These are phyloP conservation scores for Halictus ligatus DNA, from an alignment of 2,888 invertebrate species.

Conservation along the genomic window DNA sequence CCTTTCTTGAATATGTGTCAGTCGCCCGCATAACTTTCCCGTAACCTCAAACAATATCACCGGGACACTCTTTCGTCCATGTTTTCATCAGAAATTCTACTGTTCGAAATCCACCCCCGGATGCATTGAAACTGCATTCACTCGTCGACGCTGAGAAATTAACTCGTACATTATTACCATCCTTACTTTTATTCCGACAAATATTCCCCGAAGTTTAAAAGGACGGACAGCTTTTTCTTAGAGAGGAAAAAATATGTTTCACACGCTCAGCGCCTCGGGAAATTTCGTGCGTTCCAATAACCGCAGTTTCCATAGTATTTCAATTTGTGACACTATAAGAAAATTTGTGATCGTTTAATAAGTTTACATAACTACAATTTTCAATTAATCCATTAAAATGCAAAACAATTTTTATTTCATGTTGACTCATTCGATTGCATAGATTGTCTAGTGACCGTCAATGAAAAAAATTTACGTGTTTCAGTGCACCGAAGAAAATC, in stretches of 20 bases:
- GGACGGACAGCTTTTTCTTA: not conserved
- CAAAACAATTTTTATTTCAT: no score
- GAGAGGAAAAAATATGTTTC: not conserved
- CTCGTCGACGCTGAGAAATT: not conserved
- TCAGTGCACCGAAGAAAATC: not conserved
- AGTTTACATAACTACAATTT: not conserved
- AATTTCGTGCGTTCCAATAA: not conserved
- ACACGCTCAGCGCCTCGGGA: not conserved
- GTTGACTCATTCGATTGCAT: no score
- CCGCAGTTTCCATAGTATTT: not conserved
- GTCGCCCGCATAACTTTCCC: slow-evolving; percentile 43
- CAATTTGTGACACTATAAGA: not conserved
- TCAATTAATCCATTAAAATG: no score
- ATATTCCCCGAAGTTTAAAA: not conserved
- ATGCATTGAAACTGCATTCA: not conserved
- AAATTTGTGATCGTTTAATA: not conserved
- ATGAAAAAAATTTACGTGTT: not conserved
- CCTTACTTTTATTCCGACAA: not conserved
- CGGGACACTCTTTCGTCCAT: slow-evolving; percentile 11
- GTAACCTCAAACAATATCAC: slow-evolving; percentile 32
- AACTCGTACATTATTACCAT: not conserved
- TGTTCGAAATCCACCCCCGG: not conserved
- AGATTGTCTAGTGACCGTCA: no score
- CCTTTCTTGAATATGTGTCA: slow-evolving; percentile 56
- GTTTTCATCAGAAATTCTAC: slow-evolving; percentile 1